Percentiles rank a stretch among this genome's conserved stretches.
These are phyloP conservation scores for Rotaria sp. DNA, from an alignment of 2,888 invertebrate genomes.

Conservation along the genomic window DNA sequence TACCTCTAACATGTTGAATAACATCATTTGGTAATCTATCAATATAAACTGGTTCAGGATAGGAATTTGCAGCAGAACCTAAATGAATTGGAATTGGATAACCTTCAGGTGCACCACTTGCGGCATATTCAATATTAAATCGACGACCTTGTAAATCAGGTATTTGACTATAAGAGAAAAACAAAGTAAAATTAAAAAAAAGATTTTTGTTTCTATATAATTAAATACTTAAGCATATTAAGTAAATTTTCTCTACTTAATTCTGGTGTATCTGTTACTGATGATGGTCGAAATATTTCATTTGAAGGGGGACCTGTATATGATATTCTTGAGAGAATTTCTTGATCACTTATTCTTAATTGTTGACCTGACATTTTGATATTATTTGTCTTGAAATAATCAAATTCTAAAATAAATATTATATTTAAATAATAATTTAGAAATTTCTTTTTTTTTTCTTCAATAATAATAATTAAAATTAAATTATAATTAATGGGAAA, in stretches of 20 bases:
- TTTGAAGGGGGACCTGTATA: background rate
- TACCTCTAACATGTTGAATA: background rate
- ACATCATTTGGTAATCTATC: background rate
- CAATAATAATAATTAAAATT: no score
- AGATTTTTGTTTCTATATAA: background rate
- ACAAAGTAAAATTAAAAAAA: background rate
- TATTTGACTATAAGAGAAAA: background rate
- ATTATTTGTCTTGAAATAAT: background rate
- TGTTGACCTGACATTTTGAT: background rate
- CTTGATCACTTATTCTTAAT: background rate
- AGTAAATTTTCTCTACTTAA: background rate
- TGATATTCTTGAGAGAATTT: background rate
- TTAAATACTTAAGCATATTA: background rate
- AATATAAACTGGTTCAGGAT: background rate
- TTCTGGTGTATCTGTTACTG: background rate
- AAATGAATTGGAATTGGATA: background rate
- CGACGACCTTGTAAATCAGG: constrained; percentile 14
- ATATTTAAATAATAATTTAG: background rate
- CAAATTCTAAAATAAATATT: background rate
- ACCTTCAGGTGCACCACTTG: background rate
- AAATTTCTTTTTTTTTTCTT: no score
- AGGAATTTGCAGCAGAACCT: background rate
- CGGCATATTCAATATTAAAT: constrained; percentile 2
- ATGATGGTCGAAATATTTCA: background rate
- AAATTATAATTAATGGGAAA: no score